Evolutionary conservation across 2,797 vertebrate genomes (phyloP).

Genomic region (Pseudotriccus pelzelni): DNA sequence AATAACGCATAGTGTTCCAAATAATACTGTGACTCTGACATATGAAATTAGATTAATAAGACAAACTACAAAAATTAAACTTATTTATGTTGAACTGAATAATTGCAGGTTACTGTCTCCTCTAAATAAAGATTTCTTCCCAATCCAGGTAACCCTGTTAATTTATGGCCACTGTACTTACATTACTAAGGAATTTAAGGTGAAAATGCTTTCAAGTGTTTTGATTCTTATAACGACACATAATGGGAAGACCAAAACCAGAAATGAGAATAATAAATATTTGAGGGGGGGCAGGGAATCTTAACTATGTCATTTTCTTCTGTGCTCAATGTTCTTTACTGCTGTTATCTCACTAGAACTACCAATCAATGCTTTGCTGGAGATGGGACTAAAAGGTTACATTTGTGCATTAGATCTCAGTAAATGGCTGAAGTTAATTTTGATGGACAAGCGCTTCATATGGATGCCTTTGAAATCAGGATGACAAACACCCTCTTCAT

Average conservation of each 20-base stretch:
- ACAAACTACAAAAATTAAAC: neutral
- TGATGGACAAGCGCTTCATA: neutral
- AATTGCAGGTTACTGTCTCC: neutral
- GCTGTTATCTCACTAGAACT: neutral
- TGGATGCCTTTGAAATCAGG: neutral
- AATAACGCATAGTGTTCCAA: neutral
- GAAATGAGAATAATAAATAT: neutral
- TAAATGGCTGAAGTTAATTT: neutral
- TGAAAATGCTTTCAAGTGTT: neutral
- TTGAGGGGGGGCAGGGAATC: no score
- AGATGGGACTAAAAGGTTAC: neutral
- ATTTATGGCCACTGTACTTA: neutral
- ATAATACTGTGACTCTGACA: neutral
- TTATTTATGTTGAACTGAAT: neutral
- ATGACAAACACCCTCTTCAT: neutral
- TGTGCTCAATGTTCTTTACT: neutral
- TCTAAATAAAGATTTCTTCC: neutral
- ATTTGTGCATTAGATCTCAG: neutral
- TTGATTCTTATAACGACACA: neutral
- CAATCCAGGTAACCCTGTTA: neutral
- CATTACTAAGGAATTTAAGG: neutral
- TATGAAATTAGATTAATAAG: neutral
- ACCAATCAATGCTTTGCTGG: neutral
- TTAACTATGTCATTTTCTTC: neutral
- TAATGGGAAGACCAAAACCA: neutral